Evolutionary conservation across 1,140 invertebrate species (phyloP).

Genomic region (Diuraphis noxia): DNA sequence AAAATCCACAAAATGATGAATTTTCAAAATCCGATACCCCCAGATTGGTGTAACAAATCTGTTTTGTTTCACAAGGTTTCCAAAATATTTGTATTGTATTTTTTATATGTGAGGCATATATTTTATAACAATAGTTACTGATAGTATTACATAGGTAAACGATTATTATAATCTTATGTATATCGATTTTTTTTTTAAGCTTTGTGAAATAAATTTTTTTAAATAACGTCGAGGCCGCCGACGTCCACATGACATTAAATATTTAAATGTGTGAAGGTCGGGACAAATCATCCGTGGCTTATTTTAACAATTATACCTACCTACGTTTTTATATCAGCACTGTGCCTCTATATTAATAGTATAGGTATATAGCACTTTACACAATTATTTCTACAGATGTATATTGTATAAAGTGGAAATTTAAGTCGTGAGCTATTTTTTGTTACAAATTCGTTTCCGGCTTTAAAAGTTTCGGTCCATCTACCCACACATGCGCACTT

Average conservation of each 20-base stretch:
- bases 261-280: slow-evolving; percentile 36
- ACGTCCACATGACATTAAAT: neutral
- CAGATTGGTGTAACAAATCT: no score
- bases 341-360: neutral
- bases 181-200: neutral
- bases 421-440: neutral
- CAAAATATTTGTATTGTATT: neutral
- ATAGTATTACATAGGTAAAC: neutral
- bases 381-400: neutral
- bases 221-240: neutral
- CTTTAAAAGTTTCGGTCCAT: slow-evolving; percentile 13
- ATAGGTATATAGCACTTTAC: neutral
- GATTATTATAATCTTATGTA: neutral
- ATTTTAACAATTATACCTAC: neutral
- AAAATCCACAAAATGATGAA: neutral
- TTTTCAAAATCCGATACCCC: neutral
- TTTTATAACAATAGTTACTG: neutral
- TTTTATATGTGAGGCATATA: neutral
- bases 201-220: neutral
- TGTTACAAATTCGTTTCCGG: slow-evolving; percentile 4
- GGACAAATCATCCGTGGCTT: slow-evolving; percentile 7
- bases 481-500: neutral
- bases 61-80: neutral
- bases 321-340: neutral
- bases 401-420: neutral